These are phyloP conservation scores for Machimus rusticus DNA, from an alignment of 2,888 invertebrate genomes.

Conservation along the genomic window DNA sequence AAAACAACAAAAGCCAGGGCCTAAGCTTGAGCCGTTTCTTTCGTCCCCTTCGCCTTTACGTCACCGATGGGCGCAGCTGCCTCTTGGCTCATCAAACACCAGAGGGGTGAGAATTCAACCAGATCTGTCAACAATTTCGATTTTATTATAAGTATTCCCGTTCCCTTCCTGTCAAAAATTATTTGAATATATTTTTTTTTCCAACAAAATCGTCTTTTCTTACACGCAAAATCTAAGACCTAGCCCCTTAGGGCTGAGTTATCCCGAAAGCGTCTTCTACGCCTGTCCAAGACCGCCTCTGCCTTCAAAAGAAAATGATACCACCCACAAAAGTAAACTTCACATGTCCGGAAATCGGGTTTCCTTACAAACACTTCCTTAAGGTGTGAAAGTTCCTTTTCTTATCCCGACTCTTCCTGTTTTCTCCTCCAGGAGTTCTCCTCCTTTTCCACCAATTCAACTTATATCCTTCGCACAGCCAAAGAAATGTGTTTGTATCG, in stretches of 20 bases:
- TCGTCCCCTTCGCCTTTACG: conserved; percentile 38
- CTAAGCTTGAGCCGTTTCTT: conserved; percentile 21
- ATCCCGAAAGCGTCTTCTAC: background rate
- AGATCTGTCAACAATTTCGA: conserved; percentile 28
- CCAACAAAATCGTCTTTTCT: background rate
- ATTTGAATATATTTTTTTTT: background rate
- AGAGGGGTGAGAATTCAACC: conserved; percentile 39
- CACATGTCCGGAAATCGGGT: conserved; percentile 15
- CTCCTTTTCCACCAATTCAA: background rate
- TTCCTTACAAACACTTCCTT: conserved; percentile 16
- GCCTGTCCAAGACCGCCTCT: conserved; percentile 8
- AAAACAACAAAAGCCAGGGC: conserved; percentile 4
- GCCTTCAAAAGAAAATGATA: background rate
- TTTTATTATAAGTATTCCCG: background rate
- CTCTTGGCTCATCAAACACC: conserved; percentile 40
- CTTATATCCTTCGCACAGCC: background rate
- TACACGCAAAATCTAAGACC: background rate
- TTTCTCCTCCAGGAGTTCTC: conserved; percentile 1
- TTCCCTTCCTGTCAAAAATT: background rate
- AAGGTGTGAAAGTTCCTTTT: conserved; percentile 7
- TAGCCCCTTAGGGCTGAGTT: background rate
- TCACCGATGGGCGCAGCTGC: conserved; percentile 37
- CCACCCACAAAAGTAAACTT: conserved; percentile 28
- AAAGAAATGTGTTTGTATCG: background rate
- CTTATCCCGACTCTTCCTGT: background rate